Evolutionary conservation across 1,140 invertebrate species (phyloP).

Genomic region (Drosophila micromelanica): DNA sequence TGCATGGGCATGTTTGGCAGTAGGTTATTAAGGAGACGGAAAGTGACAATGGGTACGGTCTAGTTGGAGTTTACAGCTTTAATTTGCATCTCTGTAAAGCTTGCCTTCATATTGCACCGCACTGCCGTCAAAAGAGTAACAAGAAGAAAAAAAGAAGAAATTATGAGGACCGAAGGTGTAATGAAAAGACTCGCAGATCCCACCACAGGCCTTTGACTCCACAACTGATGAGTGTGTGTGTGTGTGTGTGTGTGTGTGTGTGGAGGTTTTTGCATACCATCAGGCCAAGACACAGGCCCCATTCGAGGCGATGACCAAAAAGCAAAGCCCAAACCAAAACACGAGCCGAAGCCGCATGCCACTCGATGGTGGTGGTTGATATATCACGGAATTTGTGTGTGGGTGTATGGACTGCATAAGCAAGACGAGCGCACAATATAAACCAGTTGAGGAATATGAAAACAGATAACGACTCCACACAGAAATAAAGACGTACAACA

Average conservation of each 20-base stretch:
- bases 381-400: conserved; percentile 78
- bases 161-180: conserved; percentile 65
- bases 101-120: conserved; percentile 6
- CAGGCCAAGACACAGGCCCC: not conserved
- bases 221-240: conserved; percentile 33
- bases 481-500: conserved; percentile 76
- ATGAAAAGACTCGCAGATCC: conserved; percentile 49
- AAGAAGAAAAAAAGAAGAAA: conserved; percentile 36
- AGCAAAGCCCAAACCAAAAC: not conserved
- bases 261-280: conserved; percentile 62
- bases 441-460: conserved; percentile 80
- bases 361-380: conserved; percentile 70
- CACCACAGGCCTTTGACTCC: conserved; percentile 23
- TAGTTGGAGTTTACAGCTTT: not conserved
- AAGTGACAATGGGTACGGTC: conserved; percentile 1
- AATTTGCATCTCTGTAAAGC: not conserved
- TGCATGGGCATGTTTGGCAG: not conserved
- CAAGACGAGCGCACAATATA: conserved; percentile 60
- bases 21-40: not conserved
- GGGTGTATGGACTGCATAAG: conserved; percentile 63
- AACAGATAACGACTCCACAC: conserved; percentile 70
- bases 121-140: conserved; percentile 42
- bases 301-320: not conserved
- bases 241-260: conserved; percentile 4
- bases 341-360: conserved; percentile 50